Conservation (phyloP, 2,113 vertebrate species). For the Picathartes gymnocephalus region DNA sequence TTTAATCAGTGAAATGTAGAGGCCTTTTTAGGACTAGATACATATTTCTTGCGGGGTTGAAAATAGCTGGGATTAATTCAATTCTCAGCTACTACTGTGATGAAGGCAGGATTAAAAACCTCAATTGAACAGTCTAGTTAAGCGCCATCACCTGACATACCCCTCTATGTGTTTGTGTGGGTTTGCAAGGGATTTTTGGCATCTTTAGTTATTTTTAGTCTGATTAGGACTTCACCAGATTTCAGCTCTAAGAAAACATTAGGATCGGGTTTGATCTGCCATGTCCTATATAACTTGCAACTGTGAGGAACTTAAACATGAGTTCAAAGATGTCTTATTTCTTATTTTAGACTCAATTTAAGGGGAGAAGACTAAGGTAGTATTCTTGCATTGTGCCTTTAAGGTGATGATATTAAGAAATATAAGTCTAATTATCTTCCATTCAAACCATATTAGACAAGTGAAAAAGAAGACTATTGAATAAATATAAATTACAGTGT, state of each 20-base stretch:
- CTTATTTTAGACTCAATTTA: neutral
- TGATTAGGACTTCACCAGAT: neutral
- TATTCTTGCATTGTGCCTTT: neutral
- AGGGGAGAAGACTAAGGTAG: neutral
- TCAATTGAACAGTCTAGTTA: neutral
- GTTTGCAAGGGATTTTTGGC: neutral
- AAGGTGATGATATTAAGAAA: neutral
- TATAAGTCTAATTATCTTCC: neutral
- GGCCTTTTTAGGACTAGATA: neutral
- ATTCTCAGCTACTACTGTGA: neutral
- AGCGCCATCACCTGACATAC: neutral
- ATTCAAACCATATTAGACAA: neutral
- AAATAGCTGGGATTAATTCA: neutral
- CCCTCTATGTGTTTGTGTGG: neutral
- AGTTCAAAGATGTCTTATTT: neutral
- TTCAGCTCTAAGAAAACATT: neutral
- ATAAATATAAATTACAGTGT: neutral
- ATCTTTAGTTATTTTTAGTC: neutral
- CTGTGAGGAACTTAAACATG: neutral
- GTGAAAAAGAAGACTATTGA: neutral
- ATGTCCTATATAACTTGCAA: accelerated
- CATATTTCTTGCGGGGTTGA: neutral
- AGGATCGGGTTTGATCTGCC: neutral
- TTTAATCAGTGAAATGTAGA: neutral
- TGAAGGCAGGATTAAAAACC: neutral